These are phyloP conservation scores for Halcyon senegalensis DNA, from an alignment of 2,113 vertebrate species.

Conservation along the genomic window DNA sequence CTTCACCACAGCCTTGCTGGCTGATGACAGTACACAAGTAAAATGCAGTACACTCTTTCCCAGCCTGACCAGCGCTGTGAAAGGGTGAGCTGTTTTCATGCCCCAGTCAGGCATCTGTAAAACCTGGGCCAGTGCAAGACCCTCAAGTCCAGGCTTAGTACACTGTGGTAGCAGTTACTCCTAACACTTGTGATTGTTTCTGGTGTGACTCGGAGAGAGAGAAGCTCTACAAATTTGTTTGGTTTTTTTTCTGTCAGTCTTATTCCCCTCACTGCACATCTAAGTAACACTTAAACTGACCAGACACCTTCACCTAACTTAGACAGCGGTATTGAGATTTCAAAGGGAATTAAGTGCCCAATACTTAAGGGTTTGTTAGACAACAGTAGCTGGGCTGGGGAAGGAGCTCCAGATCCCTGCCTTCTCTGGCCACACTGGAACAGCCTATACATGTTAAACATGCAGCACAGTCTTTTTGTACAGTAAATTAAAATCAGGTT, in stretches of 20 bases:
- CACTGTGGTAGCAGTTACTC: neutral
- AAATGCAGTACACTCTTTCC: neutral
- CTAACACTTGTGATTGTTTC: neutral
- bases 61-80: neutral
- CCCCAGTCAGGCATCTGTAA: neutral
- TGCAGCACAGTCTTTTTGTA: neutral
- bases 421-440: neutral
- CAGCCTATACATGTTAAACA: neutral
- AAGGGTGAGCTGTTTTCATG: neutral
- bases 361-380: neutral
- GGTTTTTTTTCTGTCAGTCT: neutral
- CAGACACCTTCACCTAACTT: neutral
- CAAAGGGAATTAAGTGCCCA: neutral
- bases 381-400: neutral
- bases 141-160: neutral
- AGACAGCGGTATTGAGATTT: neutral
- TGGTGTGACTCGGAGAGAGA: neutral
- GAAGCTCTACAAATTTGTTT: neutral
- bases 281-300: neutral
- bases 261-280: neutral
- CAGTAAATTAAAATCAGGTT: neutral
- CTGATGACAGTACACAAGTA: neutral
- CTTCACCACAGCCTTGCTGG: neutral
- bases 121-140: neutral
- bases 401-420: neutral